Percentiles rank a stretch among this genome's conserved stretches.
Evolutionary conservation across 35 echinoderm and acorn worm genomes (phyloP).

Genomic region (Nesometra sesokonis): DNA sequence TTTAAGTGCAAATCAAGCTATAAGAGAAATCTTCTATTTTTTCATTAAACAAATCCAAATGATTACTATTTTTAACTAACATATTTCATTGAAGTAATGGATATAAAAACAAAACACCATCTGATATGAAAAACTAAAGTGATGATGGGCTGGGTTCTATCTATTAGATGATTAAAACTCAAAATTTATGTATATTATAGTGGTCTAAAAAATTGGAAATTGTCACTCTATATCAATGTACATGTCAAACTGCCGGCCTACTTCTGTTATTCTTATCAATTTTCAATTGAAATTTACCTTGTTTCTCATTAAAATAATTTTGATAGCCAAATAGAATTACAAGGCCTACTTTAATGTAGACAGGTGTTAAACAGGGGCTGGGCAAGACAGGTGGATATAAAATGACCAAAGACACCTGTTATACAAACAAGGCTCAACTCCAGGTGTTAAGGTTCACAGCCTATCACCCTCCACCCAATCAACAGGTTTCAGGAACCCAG

Average conservation of each 20-base stretch:
- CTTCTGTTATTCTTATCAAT: background rate
- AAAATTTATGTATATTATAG: no score
- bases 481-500: background rate
- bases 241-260: background rate
- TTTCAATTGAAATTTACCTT: background rate
- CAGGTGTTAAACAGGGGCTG: background rate
- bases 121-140: no score
- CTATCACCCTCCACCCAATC: background rate
- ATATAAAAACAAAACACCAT: no score
- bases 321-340: background rate
- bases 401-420: background rate
- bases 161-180: no score
- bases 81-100: no score
- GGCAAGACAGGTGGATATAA: background rate
- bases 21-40: no score
- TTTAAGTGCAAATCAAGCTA: no score
- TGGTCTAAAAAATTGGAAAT: no score
- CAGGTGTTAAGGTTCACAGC: background rate
- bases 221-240: no score
- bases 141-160: no score
- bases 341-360: background rate
- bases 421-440: background rate
- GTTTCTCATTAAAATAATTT: background rate
- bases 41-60: no score
- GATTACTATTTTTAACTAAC: no score